Evolutionary conservation across 2,797 vertebrate genomes (phyloP), one percentile per base, ranked within the genome.

Genomic region (Graptemys geographica): DNA sequence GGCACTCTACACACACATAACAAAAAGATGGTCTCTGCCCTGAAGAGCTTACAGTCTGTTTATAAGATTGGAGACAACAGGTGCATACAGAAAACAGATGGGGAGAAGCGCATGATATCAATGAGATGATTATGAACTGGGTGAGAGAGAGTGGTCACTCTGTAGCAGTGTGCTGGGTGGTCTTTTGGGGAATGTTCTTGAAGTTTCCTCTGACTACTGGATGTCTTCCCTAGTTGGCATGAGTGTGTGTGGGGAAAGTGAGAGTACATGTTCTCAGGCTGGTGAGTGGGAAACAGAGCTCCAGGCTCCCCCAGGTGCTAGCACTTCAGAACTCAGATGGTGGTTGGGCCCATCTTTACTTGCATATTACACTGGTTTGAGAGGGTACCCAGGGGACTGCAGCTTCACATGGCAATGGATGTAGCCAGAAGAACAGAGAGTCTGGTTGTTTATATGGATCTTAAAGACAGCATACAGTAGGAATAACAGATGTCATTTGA

Each of bases 151-250:
- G 49, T 21, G 19, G 65, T 23, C 65, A 55, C 37, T 55, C n/a
- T 23, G 53, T 55, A 53, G 51, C 51, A 51, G 51, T 51, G 15
- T 37, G n/a, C 11, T 41, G 53, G 12, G 15, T 47, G 37, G 31
- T 27, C 94, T 87, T 56, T 86, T 83, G n/a, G n/a, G 86, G 79
- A 88, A 79, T 0, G 0, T 31, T 76, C 85, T 88, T 28, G 81
- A 92, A 51, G 69, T 96, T 97, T 97, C 33, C 85, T 89, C 86
- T 85, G 59, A 86, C 92, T 95, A 79, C 93, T 90, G 93, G 44
- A 47, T 4, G 10, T 41, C 65, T 72, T 72, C 18, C 21, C 56
- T 94, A 84, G 69, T 69, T 97, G 92, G 81, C 94, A 82, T 72
- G 72, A 90, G 76, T 41, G 53, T 86, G 76, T 90, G 59, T 47